Evolutionary conservation across 2,113 vertebrate genomes (phyloP).

Genomic region (Anthoscopus minutus): DNA sequence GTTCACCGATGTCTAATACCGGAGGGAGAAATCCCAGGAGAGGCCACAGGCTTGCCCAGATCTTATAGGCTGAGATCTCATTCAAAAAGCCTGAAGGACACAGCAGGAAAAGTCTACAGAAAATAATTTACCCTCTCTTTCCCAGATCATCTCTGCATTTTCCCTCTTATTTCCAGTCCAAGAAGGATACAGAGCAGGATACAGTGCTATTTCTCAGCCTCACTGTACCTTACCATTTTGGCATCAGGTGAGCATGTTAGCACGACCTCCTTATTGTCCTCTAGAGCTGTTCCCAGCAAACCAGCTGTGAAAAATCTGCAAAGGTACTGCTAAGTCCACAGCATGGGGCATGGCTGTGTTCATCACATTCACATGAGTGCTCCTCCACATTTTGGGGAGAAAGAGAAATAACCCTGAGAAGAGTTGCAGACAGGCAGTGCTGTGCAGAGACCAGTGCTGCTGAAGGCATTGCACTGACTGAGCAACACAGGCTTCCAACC

Average conservation of each 20-base stretch:
- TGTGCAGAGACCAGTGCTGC: background rate
- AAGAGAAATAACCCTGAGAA: background rate
- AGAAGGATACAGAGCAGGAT: background rate
- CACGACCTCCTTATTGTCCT: fast-evolving
- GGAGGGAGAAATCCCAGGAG: background rate
- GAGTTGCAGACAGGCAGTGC: background rate
- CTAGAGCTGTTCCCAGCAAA: background rate
- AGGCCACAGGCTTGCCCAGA: background rate
- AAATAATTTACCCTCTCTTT: background rate
- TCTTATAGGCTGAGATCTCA: background rate
- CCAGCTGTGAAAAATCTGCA: background rate
- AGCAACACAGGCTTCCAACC: background rate
- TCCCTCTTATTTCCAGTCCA: background rate
- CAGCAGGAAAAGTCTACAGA: background rate
- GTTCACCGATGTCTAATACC: background rate
- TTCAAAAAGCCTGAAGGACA: background rate
- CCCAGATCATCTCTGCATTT: background rate
- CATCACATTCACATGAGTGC: background rate
- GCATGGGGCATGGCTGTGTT: background rate
- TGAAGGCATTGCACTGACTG: background rate
- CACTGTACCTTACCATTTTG: fast-evolving
- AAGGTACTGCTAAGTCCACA: background rate
- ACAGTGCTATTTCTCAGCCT: background rate
- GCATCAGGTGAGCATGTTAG: background rate
- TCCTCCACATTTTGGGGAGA: background rate